phyloP scores from a whole-genome alignment of 2,113 vertebrate species.

The Brienomyrus longianalis region DNA sequence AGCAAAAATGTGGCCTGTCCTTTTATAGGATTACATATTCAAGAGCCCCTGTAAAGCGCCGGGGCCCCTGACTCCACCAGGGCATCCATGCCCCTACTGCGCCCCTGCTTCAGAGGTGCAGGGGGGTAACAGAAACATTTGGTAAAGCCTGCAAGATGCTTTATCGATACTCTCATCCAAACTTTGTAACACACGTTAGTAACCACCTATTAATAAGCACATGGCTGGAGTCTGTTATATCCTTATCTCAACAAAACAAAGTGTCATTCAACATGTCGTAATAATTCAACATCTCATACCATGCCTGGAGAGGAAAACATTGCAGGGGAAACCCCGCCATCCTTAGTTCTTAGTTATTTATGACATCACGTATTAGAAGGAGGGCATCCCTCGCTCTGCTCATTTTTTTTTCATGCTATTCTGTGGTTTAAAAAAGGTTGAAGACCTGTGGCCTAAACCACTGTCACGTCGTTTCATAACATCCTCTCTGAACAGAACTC shows the following conservation, averaged over 20 bases:
- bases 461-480: not conserved
- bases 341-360: not conserved
- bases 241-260: not conserved
- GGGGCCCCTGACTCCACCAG: not conserved
- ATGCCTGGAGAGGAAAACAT: not conserved
- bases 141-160: not conserved
- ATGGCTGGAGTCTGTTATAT: not conserved
- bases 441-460: not conserved
- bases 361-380: not conserved
- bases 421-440: not conserved
- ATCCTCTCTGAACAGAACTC: not conserved
- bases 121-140: not conserved
- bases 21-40: not conserved
- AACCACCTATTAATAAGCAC: not conserved
- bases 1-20: not conserved
- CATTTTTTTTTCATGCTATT: not conserved
- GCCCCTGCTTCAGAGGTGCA: not conserved
- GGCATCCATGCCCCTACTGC: too few relatives aligned
- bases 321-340: not conserved
- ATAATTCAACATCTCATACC: not conserved
- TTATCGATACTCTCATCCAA: not conserved
- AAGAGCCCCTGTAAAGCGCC: not conserved
- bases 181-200: not conserved
- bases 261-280: not conserved
- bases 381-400: not conserved